phyloP scores from a whole-genome alignment of 2,113 vertebrate species.

The Chascanopsetta lugubris region DNA sequence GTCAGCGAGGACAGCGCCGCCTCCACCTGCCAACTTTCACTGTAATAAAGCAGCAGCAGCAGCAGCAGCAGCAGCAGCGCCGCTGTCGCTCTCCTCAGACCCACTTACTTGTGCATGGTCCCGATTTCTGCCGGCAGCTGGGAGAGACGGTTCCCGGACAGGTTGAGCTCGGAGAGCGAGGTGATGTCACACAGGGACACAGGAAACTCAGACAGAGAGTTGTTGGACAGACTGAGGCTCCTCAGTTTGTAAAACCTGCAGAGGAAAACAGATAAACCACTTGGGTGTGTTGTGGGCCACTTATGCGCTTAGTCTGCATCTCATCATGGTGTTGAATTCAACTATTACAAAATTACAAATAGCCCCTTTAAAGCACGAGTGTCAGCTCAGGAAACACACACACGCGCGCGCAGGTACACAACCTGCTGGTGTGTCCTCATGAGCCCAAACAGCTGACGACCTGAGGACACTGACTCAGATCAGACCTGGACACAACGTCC shows the following conservation, averaged over 20 bases:
- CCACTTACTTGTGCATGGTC: constrained; percentile 89
- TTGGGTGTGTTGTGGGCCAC: no score
- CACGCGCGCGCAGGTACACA: no score
- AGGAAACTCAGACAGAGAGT: constrained; percentile 91
- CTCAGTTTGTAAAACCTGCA: constrained; percentile 92
- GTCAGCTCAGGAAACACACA: no score
- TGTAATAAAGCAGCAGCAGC: not conserved
- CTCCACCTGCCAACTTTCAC: constrained; percentile 6
- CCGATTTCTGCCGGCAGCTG: constrained; percentile 84
- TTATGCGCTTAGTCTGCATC: no score
- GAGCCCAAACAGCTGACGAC: no score
- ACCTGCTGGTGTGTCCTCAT: no score
- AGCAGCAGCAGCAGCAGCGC: not conserved
- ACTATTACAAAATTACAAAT: no score
- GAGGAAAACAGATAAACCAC: no score
- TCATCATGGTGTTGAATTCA: no score
- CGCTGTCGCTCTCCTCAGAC: not conserved
- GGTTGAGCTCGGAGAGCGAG: constrained; percentile 90
- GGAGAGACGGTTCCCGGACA: constrained; percentile 90
- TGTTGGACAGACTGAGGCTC: constrained; percentile 96
- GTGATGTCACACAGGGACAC: constrained; percentile 88
- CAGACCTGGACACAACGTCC: not conserved
- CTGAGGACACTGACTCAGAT: not conserved
- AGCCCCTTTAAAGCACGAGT: no score
- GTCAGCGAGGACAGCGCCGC: constrained; percentile 22